Evolutionary conservation across 2,888 invertebrate species (phyloP), one percentile per base, ranked within the genome.

Genomic region (Cyaniris semiargus): DNA sequence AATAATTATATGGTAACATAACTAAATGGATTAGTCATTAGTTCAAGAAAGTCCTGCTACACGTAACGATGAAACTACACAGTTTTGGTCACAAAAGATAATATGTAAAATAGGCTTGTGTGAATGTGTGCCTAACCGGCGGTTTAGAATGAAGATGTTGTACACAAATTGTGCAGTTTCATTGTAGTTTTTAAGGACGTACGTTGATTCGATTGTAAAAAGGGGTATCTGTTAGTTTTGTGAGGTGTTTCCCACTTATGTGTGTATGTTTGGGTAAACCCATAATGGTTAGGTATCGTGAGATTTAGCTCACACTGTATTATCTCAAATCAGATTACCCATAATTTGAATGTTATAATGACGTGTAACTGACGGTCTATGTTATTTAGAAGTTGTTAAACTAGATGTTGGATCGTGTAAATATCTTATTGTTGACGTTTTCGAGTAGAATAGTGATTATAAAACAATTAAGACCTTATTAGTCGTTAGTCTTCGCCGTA

Each of bases 361-460:
- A n/a, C n/a, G 70, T 72, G 78, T 75, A 76, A 74, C 23, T 48
- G 72, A 81, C 78, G 80, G 79, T 81, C 80, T 80, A 79, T 78
- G 27, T 66, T 66, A 78, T 84, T 86, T 86, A 86, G 84, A 86
- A 83, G 84, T 89, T 90, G 90, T 91, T 91, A 87, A 82, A 84
- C 82, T 90, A 89, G 87, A 86, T 86, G 87, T 88, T 89, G 86
- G 86, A 79, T 82, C 34, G 83, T 86, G 86, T 86, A 83, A 83
- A 87, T 86, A 84, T 85, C 87, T 88, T 88, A 87, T 91, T 91
- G 89, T 81, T 83, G 81, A 82, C 79, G 81, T 82, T 83, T 81
- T 82, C 81, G 80, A 60, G 82, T 84, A 84, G 83, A 80, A 21
- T 82, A 82, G 80, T 76, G 60, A 66, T 76, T 70, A 58, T 21